Evolutionary conservation across 2,888 invertebrate species (phyloP).

Genomic region (Cryptus armator): DNA sequence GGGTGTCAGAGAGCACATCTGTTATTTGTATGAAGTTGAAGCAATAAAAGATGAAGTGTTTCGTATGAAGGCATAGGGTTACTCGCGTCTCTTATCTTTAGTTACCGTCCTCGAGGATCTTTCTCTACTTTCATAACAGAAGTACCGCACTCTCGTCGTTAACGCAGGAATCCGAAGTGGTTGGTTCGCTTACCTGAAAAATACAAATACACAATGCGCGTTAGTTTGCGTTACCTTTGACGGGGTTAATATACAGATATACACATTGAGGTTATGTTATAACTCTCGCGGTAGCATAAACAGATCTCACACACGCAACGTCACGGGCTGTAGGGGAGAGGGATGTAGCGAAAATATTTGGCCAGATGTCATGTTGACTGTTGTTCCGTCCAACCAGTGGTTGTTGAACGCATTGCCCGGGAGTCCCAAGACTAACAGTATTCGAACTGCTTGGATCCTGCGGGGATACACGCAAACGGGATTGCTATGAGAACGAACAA

Average conservation of each 20-base stretch:
- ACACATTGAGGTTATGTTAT: slow-evolving; percentile 8
- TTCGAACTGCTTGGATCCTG: slow-evolving; percentile 17
- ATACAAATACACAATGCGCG: slow-evolving; percentile 71
- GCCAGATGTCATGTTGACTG: slow-evolving; percentile 73
- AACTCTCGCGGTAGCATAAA: slow-evolving; percentile 63
- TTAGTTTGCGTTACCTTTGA: slow-evolving; percentile 62
- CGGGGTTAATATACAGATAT: slow-evolving; percentile 15
- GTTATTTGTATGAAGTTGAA: no score
- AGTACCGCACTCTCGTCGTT: not conserved
- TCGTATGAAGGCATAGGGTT: not conserved
- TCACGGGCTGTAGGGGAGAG: not conserved
- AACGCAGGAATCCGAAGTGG: slow-evolving; percentile 31
- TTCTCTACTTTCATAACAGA: not conserved
- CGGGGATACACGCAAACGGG: not conserved
- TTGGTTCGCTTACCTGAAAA: slow-evolving; percentile 78
- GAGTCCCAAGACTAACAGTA: slow-evolving; percentile 11
- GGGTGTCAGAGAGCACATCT: no score
- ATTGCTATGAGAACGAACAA: slow-evolving; percentile 7
- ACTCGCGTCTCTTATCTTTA: slow-evolving; percentile 15
- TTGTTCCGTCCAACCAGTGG: slow-evolving; percentile 52
- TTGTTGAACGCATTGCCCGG: slow-evolving; percentile 19
- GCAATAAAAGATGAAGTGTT: not conserved
- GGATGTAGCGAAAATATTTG: slow-evolving; percentile 79
- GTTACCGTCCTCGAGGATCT: slow-evolving; percentile 40
- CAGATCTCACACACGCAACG: slow-evolving; percentile 67